phyloP scores from a whole-genome alignment of 2,113 vertebrate species.

The Canis aureus region DNA sequence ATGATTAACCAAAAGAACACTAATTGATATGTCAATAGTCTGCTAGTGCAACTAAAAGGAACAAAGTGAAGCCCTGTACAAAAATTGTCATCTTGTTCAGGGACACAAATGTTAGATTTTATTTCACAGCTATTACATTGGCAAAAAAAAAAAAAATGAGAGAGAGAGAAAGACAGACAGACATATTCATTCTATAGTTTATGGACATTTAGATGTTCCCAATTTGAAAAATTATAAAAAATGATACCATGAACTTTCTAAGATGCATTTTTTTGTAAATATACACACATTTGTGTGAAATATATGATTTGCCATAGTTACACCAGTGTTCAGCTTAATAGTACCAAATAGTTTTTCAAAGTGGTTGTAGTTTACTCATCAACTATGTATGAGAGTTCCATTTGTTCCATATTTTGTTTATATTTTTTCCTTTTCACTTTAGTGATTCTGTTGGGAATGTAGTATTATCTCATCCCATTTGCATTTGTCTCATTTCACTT shows the following conservation, averaged over 20 bases:
- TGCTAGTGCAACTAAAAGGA: background rate
- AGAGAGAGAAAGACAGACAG: no score
- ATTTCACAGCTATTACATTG: background rate
- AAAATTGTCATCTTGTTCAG: background rate
- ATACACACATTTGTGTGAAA: background rate
- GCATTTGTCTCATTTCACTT: background rate
- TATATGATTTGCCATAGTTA: background rate
- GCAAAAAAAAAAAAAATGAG: background rate
- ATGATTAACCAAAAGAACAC: background rate
- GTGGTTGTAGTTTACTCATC: background rate
- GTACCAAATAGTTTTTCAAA: background rate
- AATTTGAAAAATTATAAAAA: background rate
- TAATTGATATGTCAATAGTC: background rate
- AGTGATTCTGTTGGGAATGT: background rate
- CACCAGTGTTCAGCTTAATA: background rate
- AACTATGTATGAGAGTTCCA: background rate
- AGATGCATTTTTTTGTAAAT: background rate
- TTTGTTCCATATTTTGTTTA: background rate
- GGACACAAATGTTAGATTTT: background rate
- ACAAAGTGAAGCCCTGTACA: background rate
- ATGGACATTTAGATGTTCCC: background rate
- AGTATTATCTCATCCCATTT: background rate
- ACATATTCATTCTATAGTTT: background rate
- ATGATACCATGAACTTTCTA: background rate
- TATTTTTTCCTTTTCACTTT: background rate